A percentile compares a stretch with the other conserved stretches of the same genome.
These are phyloP conservation scores for Psittacus erithacus DNA, from an alignment of 2,113 vertebrate species.

Conservation along the genomic window DNA sequence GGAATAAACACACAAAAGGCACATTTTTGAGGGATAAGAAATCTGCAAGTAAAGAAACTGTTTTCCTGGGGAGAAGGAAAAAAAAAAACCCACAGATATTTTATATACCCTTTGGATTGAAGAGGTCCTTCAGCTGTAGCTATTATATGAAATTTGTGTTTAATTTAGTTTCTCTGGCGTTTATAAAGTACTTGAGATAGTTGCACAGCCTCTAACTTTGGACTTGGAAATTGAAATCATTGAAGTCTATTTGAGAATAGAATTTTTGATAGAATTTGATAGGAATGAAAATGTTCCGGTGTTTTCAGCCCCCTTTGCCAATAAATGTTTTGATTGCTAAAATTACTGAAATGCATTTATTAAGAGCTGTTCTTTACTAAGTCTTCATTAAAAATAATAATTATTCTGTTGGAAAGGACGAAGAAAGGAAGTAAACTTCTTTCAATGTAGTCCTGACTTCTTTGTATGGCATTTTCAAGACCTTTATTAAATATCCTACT, in stretches of 20 bases:
- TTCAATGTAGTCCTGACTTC: neutral
- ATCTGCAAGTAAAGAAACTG: neutral
- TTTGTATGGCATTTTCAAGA: neutral
- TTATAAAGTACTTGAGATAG: neutral
- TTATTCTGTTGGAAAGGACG: neutral
- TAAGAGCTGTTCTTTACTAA: neutral
- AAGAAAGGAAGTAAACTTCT: neutral
- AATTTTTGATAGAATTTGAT: neutral
- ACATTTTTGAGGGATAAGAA: neutral
- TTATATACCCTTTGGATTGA: neutral
- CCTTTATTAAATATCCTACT: neutral
- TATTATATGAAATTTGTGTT: neutral
- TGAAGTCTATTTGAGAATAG: neutral
- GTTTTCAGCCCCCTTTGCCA: neutral
- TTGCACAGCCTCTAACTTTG: neutral
- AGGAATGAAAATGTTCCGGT: neutral
- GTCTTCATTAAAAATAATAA: neutral
- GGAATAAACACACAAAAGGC: neutral
- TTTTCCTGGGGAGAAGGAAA: neutral
- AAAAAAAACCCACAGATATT: neutral
- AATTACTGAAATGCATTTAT: neutral
- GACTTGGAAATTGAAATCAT: neutral
- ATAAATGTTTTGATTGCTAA: neutral
- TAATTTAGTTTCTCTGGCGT: neutral
- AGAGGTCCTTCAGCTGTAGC: neutral